A percentile compares a stretch with the other conserved stretches of the same genome.
Evolutionary conservation across 1,140 invertebrate species (phyloP).

Genomic region (Drosophila mayri): DNA sequence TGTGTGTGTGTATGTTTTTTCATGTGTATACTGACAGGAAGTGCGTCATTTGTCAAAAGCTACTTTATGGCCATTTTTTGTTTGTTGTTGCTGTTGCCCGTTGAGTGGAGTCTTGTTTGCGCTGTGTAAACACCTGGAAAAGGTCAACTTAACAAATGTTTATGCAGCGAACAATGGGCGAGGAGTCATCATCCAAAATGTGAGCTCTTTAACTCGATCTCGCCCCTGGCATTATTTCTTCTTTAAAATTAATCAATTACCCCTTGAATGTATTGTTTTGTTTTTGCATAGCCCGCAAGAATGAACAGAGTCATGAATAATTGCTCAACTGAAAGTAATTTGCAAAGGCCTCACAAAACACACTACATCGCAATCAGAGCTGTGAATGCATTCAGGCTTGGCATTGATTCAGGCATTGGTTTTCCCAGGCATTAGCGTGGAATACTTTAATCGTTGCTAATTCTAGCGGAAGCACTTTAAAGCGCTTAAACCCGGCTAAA

Average conservation of each 20-base stretch:
- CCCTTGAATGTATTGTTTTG: conserved; percentile 18
- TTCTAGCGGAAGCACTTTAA: conserved; percentile 8
- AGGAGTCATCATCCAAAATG: conserved; percentile 3
- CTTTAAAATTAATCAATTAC: conserved; percentile 41
- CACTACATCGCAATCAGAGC: conserved; percentile 10
- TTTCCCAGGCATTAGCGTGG: conserved; percentile 13
- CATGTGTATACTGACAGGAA: conserved; percentile 49
- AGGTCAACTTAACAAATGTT: conserved; percentile 48
- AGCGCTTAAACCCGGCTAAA: not conserved
- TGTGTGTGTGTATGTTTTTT: conserved; percentile 17
- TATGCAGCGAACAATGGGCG: conserved; percentile 36
- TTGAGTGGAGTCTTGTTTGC: conserved; percentile 43
- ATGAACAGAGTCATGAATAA: conserved; percentile 38
- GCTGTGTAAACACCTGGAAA: conserved; percentile 45
- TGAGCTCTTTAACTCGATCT: conserved; percentile 23
- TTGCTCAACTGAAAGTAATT: conserved; percentile 27
- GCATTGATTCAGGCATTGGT: conserved; percentile 26
- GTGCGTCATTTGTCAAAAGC: conserved; percentile 68
- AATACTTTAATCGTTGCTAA: conserved; percentile 26
- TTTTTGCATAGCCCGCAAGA: conserved; percentile 18
- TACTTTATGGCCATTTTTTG: conserved; percentile 56
- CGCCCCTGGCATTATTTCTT: not conserved
- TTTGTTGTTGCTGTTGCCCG: not conserved
- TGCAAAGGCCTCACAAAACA: conserved; percentile 7
- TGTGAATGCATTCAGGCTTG: conserved; percentile 34